A percentile compares a stretch with the other conserved stretches of the same genome.
Conservation (phyloP, 2,113 vertebrate species). For the Silurus glanis region DNA sequence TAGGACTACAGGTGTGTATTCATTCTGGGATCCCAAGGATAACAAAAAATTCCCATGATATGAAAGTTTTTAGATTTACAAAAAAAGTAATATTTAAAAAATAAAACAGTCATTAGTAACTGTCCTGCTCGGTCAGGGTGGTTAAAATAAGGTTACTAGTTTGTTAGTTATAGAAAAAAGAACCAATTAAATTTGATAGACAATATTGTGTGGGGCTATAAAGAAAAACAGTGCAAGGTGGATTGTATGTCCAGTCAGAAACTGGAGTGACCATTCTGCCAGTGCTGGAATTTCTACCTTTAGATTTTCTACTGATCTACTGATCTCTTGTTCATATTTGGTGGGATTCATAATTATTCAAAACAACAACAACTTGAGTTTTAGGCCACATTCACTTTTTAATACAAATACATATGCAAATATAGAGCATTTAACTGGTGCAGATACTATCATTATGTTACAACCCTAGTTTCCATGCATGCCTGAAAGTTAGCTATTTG, state of each 20-base stretch:
- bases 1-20: not conserved
- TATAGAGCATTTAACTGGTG: not conserved
- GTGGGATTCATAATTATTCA: not conserved
- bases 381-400: not conserved
- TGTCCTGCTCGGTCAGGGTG: not conserved
- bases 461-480: not conserved
- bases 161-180: not conserved
- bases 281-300: not conserved
- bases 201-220: slow-evolving; percentile 40
- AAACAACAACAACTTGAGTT: not conserved
- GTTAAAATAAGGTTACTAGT: not conserved
- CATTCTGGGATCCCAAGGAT: not conserved
- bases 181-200: not conserved
- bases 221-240: not conserved
- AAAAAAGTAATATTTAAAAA: not conserved
- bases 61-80: not conserved
- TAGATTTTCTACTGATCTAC: not conserved
- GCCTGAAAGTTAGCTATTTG: slow-evolving; percentile 36
- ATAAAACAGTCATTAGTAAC: not conserved
- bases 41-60: not conserved
- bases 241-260: not conserved
- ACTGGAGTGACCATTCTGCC: not conserved
- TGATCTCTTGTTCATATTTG: not conserved
- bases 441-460: not conserved
- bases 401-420: not conserved